Base-by-base conservation (phyloP, 1,140 invertebrate genomes). In the Subanguina moxae region DNA sequence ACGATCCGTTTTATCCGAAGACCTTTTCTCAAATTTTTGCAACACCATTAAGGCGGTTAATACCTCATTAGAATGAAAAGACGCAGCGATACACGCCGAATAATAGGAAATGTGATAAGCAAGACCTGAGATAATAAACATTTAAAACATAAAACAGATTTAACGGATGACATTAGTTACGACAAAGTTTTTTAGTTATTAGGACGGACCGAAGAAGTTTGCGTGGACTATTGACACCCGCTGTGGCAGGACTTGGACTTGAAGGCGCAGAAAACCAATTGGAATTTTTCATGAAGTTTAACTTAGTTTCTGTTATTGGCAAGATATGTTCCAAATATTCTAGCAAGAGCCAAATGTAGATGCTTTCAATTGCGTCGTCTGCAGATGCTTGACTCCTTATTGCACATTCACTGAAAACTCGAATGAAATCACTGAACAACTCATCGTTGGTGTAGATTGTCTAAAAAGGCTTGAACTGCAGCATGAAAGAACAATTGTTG, bases 381-480 rank as follows among this genome's bases (percentile, higher is more conserved):
- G 52, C 38, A 25, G 38, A 42, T 1, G 68, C 68, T 9, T 30
- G 28, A 30, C 52, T 59, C 30, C 68, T 56, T n/a, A 70, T 59
- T 23, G 52, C 57, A 42, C 68, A 64, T 23, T 58, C 38, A 27
- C 63, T 48, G 25, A 70, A 68, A 1, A 64, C 30, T 19, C 59
- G 32, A 43, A 70, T 70, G 57, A 70, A 70, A 23, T 70, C 68
- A 23, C 57, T 56, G 59, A 70, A 68, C 21, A 70, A 52, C n/a
- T 42, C 57, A 57, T 70, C 68, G 45, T 61, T 70, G 38, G 57
- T 30, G 45, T 70, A 70, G 46, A 70, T 70, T 7, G 65, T 69
- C 68, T 70, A 30, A 57, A 68, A 23, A 68, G 21, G n/a, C n/a
- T n/a, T n/a, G n/a, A n/a, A n/a, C n/a, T 25, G 48, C 3, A 61